Percentiles rank a stretch among this genome's conserved stretches.
phyloP scores from a whole-genome alignment of 2,888 invertebrate genomes.

The Oligia latruncula region DNA sequence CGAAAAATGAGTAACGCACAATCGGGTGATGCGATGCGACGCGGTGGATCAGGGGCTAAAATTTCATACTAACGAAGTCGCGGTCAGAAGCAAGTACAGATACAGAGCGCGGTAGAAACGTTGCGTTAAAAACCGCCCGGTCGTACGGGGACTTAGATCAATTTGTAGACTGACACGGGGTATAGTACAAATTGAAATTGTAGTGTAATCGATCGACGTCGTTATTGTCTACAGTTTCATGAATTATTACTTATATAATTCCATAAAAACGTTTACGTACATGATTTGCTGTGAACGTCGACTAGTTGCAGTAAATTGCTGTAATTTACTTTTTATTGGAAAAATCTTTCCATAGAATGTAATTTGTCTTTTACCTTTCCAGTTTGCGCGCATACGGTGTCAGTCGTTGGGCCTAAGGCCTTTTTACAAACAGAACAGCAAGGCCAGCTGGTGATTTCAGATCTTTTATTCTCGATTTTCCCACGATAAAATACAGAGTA shows the following conservation, averaged over 20 bases:
- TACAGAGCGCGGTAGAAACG: neutral
- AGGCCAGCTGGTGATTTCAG: neutral
- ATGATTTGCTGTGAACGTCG: neutral
- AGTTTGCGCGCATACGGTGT: neutral
- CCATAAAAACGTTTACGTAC: no score
- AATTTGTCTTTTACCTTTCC: no score
- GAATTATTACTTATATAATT: neutral
- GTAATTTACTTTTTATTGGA: neutral
- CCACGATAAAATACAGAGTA: neutral
- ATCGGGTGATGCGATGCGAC: neutral
- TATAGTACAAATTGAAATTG: neutral
- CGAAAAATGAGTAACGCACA: neutral
- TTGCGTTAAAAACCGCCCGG: neutral
- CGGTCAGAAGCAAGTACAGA: neutral
- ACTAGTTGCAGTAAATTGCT: neutral
- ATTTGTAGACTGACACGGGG: neutral
- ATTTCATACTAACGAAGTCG: neutral
- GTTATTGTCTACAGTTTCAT: neutral
- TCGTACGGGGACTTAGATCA: neutral
- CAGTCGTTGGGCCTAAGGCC: neutral
- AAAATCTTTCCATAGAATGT: neutral
- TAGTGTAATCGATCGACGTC: fast-evolving
- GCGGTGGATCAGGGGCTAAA: neutral
- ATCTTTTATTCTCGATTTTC: neutral
- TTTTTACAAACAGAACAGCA: neutral